Conservation (phyloP, 2,113 vertebrate genomes). For the Prinia subflava region DNA sequence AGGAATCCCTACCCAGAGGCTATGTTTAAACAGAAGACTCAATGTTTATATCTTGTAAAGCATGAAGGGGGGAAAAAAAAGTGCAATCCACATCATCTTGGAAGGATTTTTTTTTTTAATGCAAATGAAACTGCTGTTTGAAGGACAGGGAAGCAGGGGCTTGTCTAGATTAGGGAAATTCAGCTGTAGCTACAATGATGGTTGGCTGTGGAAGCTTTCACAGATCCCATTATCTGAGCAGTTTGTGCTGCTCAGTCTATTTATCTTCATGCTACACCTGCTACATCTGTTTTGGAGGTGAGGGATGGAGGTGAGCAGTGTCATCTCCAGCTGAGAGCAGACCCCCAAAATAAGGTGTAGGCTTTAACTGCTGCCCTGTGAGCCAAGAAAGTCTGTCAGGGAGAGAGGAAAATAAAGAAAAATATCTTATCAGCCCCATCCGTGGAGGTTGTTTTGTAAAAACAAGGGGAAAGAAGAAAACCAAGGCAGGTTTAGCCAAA, state of each 20-base stretch:
- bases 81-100: background rate
- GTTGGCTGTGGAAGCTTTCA: slow-evolving; percentile 2
- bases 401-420: no score
- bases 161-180: slow-evolving; percentile 44
- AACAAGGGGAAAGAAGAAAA: background rate
- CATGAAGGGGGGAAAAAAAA: background rate
- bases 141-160: slow-evolving; percentile 16
- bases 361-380: background rate
- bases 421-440: background rate
- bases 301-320: background rate
- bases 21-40: background rate
- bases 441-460: background rate
- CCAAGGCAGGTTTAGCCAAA: background rate
- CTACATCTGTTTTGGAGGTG: background rate
- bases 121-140: background rate
- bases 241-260: background rate
- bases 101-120: background rate
- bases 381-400: background rate
- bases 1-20: slow-evolving; percentile 17
- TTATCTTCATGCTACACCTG: slow-evolving; percentile 42
- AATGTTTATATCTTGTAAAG: slow-evolving; percentile 46
- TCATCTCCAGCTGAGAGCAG: background rate
- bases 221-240: slow-evolving; percentile 36
- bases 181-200: slow-evolving; percentile 20
- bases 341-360: fast-evolving